Conservation (phyloP, 2,888 invertebrate genomes). For the Tachystola acroxantha region DNA sequence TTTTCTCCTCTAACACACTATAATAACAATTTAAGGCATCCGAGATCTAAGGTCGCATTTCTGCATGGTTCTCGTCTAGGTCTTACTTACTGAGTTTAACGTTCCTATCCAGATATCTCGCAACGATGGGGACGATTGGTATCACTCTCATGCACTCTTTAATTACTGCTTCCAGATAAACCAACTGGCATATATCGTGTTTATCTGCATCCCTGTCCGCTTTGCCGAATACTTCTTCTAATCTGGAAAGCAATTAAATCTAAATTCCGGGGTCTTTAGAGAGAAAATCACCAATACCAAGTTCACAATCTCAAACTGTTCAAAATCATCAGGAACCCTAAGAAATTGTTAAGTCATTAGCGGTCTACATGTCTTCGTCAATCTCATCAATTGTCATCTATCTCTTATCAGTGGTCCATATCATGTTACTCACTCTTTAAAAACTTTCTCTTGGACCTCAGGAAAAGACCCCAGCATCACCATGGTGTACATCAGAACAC, state of each 20-base stretch:
- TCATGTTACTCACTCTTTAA: slow-evolving; percentile 43
- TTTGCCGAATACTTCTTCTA: slow-evolving; percentile 40
- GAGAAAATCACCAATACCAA: too few species aligned
- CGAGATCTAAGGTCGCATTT: too few species aligned
- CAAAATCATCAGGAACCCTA: too few species aligned
- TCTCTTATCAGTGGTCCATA: background rate
- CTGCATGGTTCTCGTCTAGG: too few species aligned
- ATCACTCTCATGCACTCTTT: slow-evolving; percentile 53
- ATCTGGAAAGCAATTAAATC: slow-evolving; percentile 21
- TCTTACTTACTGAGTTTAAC: slow-evolving; percentile 54
- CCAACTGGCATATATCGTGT: slow-evolving; percentile 40
- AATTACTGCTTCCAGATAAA: slow-evolving; percentile 51
- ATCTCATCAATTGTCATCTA: background rate
- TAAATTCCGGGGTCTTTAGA: too few species aligned
- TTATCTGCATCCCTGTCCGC: slow-evolving; percentile 46
- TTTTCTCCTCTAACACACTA: too few species aligned
- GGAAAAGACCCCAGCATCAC: slow-evolving; percentile 58
- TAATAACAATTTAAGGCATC: too few species aligned
- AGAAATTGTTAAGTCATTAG: too few species aligned
- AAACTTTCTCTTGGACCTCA: slow-evolving; percentile 49
- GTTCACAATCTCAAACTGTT: too few species aligned
- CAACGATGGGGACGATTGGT: slow-evolving; percentile 45
- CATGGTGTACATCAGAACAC: slow-evolving; percentile 56
- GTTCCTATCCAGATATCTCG: slow-evolving; percentile 40
- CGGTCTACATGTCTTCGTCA: too few species aligned